Evolutionary conservation across 2,113 vertebrate genomes (phyloP).

Genomic region (Oncorhynchus tshawytscha): DNA sequence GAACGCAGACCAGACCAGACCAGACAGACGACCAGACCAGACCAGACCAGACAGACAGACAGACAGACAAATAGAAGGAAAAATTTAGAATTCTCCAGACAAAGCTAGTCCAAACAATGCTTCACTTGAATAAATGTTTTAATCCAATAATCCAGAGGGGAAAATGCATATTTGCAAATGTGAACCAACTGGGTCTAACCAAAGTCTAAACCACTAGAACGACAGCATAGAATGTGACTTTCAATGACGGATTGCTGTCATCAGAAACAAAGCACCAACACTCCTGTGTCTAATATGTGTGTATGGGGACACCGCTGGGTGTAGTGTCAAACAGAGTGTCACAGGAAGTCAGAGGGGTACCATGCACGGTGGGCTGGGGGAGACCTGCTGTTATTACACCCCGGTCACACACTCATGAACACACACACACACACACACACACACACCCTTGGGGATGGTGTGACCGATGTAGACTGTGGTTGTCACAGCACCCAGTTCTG

Average conservation of each 20-base stretch:
- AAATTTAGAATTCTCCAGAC: neutral
- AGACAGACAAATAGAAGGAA: constrained; percentile 14
- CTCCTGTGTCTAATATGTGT: too few relatives aligned
- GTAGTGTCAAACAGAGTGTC: too few relatives aligned
- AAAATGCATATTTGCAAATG: too few relatives aligned
- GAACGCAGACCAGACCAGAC: neutral
- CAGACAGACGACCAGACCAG: constrained; percentile 12
- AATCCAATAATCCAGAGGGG: too few relatives aligned
- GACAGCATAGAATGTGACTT: too few relatives aligned
- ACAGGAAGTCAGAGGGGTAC: too few relatives aligned
- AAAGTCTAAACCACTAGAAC: too few relatives aligned
- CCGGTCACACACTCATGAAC: neutral
- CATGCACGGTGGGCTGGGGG: too few relatives aligned
- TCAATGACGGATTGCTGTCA: too few relatives aligned
- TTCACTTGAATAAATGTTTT: constrained; percentile 21
- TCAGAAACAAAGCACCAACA: too few relatives aligned
- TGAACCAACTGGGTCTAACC: too few relatives aligned
- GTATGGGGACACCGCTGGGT: too few relatives aligned
- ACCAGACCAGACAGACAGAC: neutral
- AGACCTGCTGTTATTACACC: neutral
- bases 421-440: neutral
- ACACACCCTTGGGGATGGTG: neutral
- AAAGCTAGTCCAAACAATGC: constrained; percentile 38
- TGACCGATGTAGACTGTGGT: neutral
- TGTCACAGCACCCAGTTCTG: neutral